A percentile compares a stretch with the other conserved stretches of the same genome.
Conservation (phyloP, 2,888 invertebrate genomes). For the Pyrochroa serraticornis region DNA sequence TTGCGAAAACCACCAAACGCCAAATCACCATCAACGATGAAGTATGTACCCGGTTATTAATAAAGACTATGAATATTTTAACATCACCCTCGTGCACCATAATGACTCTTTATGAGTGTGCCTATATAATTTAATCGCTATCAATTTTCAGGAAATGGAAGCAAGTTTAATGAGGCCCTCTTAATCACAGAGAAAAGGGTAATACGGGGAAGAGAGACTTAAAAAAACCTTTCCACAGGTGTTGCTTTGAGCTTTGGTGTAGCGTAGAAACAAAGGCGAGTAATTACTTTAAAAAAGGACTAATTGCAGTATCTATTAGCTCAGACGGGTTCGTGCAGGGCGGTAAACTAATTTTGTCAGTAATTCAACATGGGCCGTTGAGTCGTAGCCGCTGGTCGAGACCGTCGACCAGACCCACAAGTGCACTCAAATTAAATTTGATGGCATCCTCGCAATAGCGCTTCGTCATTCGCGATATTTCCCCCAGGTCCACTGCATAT, state of each 20-base stretch:
- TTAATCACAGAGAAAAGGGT: no score
- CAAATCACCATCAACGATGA: no score
- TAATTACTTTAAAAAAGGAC: slow-evolving; percentile 23
- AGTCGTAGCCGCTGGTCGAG: slow-evolving; percentile 2
- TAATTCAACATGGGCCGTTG: slow-evolving; percentile 18
- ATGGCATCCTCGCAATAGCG: slow-evolving; percentile 27
- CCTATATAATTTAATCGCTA: neutral
- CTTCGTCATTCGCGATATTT: slow-evolving; percentile 27
- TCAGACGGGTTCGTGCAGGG: slow-evolving; percentile 22
- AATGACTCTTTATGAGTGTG: neutral
- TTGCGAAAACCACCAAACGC: no score
- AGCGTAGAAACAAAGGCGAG: slow-evolving; percentile 4
- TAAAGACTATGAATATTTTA: no score
- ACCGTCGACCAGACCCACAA: slow-evolving; percentile 30
- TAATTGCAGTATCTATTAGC: slow-evolving; percentile 28
- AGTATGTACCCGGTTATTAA: no score
- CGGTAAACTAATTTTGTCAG: slow-evolving; percentile 21
- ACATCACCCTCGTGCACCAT: no score
- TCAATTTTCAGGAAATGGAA: neutral
- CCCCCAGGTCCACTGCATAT: slow-evolving; percentile 25
- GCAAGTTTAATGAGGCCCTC: no score
- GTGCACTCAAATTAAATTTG: slow-evolving; percentile 41
- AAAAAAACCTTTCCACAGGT: slow-evolving; percentile 2
- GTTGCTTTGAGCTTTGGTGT: neutral
- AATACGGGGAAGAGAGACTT: neutral